Percentiles rank a stretch among this genome's conserved stretches.
phyloP scores from a whole-genome alignment of 2,113 vertebrate species.

The Carassius auratus region DNA sequence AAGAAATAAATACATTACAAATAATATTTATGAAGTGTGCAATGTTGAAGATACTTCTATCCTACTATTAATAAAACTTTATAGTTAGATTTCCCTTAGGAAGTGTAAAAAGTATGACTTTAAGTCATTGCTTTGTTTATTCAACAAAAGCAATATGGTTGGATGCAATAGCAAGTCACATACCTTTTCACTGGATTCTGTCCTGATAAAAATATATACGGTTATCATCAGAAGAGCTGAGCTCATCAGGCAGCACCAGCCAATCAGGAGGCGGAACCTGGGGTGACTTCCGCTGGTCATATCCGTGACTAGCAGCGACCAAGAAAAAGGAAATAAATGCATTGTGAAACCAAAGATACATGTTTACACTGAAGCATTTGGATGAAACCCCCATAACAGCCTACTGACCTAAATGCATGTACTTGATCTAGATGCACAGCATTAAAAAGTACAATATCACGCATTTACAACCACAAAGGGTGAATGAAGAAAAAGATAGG shows the following conservation, averaged over 20 bases:
- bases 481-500: neutral
- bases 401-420: neutral
- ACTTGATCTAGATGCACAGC: neutral
- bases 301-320: constrained; percentile 5
- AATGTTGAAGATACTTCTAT: neutral
- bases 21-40: neutral
- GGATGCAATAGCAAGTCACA: neutral
- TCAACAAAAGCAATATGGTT: too few relatives aligned
- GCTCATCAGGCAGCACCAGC: constrained; percentile 72
- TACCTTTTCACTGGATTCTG: constrained; percentile 42
- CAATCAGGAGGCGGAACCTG: constrained; percentile 66
- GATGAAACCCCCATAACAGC: neutral
- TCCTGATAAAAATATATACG: constrained; percentile 25
- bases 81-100: too few relatives aligned
- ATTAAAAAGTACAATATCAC: neutral
- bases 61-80: neutral
- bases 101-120: neutral
- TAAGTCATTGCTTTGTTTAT: neutral
- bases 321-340: neutral
- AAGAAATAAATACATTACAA: neutral
- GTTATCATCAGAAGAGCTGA: constrained; percentile 64
- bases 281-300: constrained; percentile 21
- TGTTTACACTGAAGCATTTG: neutral
- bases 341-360: neutral
- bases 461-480: neutral